Percentiles rank a stretch among this genome's conserved stretches.
These are phyloP conservation scores for Tauraco hartlaubi DNA, from an alignment of 2,797 vertebrate genomes.

Conservation along the genomic window DNA sequence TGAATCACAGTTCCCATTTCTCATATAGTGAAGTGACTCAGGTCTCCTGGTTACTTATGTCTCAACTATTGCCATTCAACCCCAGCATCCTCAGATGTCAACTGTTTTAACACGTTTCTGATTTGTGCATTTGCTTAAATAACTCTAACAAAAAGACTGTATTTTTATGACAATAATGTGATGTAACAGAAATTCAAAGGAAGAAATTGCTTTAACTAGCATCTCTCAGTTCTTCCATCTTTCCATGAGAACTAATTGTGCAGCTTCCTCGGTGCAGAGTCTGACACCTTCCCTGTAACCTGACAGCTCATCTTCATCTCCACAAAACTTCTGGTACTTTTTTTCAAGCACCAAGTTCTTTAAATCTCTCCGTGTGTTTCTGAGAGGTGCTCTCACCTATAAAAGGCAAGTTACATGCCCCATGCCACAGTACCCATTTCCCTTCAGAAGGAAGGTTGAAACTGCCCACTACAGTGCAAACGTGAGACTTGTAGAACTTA, in stretches of 20 bases:
- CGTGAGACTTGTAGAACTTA: constrained; percentile 59
- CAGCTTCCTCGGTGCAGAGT: background rate
- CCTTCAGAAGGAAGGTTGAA: background rate
- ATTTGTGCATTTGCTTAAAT: background rate
- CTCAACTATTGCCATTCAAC: background rate
- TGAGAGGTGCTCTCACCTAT: background rate
- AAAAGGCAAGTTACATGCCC: background rate
- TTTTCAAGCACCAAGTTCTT: background rate
- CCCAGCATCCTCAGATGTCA: background rate
- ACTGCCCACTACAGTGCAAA: background rate
- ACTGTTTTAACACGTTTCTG: background rate
- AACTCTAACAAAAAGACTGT: background rate
- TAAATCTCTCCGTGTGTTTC: background rate
- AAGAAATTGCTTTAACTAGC: background rate
- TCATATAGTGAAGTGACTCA: background rate
- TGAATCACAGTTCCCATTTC: background rate
- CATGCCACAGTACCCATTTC: background rate
- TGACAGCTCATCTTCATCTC: background rate
- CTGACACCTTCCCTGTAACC: background rate
- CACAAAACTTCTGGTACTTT: background rate
- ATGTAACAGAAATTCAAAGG: background rate
- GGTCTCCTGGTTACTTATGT: background rate
- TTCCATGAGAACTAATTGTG: background rate
- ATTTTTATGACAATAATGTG: background rate
- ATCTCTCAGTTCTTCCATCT: background rate